Evolutionary conservation across 2,797 vertebrate species (phyloP).

Genomic region (Chaetodon trifasciatus): DNA sequence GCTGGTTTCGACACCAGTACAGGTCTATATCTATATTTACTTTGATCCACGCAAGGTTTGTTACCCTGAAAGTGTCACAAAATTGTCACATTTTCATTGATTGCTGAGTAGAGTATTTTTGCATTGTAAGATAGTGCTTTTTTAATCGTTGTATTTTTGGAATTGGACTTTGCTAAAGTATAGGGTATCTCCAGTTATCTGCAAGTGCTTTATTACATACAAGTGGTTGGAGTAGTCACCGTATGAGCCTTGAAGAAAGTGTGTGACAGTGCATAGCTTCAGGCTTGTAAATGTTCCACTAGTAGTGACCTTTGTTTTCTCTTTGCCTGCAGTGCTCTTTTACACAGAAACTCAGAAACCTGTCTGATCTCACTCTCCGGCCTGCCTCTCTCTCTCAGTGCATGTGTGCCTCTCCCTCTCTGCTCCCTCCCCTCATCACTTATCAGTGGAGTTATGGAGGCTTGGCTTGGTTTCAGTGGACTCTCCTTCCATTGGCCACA

Average conservation of each 20-base stretch:
- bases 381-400: slow-evolving; percentile 4
- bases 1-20: not conserved
- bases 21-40: no score
- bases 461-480: slow-evolving; percentile 44
- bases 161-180: not conserved
- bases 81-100: not conserved
- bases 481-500: slow-evolving; percentile 37
- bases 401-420: slow-evolving; percentile 5
- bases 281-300: slow-evolving; percentile 75
- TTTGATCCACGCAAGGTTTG: not conserved
- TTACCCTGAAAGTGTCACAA: not conserved
- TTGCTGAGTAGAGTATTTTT: not conserved
- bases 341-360: slow-evolving; percentile 14
- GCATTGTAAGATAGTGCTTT: not conserved
- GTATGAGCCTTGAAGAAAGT: slow-evolving; percentile 11
- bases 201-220: not conserved
- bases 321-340: not conserved
- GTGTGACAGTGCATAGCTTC: slow-evolving; percentile 47
- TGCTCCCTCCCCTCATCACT: slow-evolving; percentile 30
- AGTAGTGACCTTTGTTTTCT: slow-evolving; percentile 67
- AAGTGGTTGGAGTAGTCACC: not conserved
- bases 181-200: not conserved
- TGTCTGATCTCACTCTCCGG: not conserved
- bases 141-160: not conserved
- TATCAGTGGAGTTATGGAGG: slow-evolving; percentile 37